Evolutionary conservation across 2,113 vertebrate species (phyloP).

Genomic region (Chaetodon trifascialis): DNA sequence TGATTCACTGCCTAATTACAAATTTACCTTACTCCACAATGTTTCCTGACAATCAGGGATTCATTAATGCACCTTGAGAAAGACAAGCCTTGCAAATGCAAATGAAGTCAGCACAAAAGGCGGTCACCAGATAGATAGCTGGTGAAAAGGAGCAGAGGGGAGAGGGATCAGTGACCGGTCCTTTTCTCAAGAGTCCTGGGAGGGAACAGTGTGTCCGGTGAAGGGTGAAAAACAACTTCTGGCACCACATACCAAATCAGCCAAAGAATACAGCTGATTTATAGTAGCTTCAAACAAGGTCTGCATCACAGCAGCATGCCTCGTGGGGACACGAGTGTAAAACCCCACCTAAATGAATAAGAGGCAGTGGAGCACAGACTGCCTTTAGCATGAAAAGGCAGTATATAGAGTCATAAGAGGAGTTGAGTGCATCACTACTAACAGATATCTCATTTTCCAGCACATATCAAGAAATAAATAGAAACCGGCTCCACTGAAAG

Average conservation of each 20-base stretch:
- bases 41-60: constrained; percentile 51
- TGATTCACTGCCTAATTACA: constrained; percentile 53
- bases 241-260: constrained; percentile 71
- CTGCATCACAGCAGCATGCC: constrained; percentile 4
- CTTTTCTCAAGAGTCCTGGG: constrained; percentile 67
- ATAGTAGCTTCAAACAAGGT: constrained; percentile 5
- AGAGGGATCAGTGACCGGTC: constrained; percentile 68
- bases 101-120: constrained; percentile 64
- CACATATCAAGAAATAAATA: constrained; percentile 59
- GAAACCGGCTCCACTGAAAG: constrained; percentile 49
- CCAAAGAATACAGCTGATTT: constrained; percentile 58
- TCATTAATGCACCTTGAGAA: constrained; percentile 64
- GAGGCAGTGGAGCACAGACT: background rate
- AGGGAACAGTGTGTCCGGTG: constrained; percentile 76
- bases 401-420: background rate
- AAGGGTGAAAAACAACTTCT: constrained; percentile 81
- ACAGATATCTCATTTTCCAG: constrained; percentile 39
- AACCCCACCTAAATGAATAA: background rate
- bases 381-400: background rate
- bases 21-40: constrained; percentile 40
- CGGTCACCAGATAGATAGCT: constrained; percentile 54
- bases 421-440: constrained; percentile 14
- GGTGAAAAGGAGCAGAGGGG: constrained; percentile 56
- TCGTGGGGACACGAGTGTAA: background rate
- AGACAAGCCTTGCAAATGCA: constrained; percentile 69